These are phyloP conservation scores for Cetoscarus ocellatus DNA, from an alignment of 2,797 vertebrate genomes.

Conservation along the genomic window DNA sequence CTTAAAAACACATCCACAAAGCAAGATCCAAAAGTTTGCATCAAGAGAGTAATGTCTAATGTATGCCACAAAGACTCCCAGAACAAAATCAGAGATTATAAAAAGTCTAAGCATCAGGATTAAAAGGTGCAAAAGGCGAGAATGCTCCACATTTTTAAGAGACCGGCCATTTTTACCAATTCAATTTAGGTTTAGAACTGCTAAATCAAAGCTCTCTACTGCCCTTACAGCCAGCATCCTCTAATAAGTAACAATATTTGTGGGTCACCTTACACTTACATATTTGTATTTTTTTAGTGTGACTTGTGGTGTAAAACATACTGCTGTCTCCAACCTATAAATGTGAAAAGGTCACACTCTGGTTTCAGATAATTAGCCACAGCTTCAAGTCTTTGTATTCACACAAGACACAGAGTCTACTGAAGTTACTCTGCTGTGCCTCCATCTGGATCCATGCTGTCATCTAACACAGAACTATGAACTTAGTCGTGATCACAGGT, in stretches of 20 bases:
- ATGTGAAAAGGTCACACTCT: slow-evolving; percentile 60
- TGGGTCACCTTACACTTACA: slow-evolving; percentile 38
- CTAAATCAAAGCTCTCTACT: too few species aligned
- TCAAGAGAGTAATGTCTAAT: too few species aligned
- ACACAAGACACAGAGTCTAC: slow-evolving; percentile 33
- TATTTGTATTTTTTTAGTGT: slow-evolving; percentile 29
- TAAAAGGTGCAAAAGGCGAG: too few species aligned
- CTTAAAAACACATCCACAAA: too few species aligned
- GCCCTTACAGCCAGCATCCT: background rate
- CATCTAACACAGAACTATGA: slow-evolving; percentile 59
- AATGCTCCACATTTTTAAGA: background rate
- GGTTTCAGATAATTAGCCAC: slow-evolving; percentile 58
- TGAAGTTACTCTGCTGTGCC: slow-evolving; percentile 57
- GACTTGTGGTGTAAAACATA: slow-evolving; percentile 41
- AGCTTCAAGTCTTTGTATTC: slow-evolving; percentile 61
- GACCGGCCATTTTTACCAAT: background rate
- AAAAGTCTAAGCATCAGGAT: too few species aligned
- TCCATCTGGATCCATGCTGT: slow-evolving; percentile 30
- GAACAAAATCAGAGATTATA: too few species aligned
- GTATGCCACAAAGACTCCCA: too few species aligned
- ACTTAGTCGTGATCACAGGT: slow-evolving; percentile 53
- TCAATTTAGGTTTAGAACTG: background rate
- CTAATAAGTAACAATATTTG: slow-evolving; percentile 39
- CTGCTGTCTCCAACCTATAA: slow-evolving; percentile 39
- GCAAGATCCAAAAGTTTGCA: too few species aligned